Base-by-base conservation (phyloP, 2,797 vertebrate species). In the Kryptopterus vitreolus region DNA sequence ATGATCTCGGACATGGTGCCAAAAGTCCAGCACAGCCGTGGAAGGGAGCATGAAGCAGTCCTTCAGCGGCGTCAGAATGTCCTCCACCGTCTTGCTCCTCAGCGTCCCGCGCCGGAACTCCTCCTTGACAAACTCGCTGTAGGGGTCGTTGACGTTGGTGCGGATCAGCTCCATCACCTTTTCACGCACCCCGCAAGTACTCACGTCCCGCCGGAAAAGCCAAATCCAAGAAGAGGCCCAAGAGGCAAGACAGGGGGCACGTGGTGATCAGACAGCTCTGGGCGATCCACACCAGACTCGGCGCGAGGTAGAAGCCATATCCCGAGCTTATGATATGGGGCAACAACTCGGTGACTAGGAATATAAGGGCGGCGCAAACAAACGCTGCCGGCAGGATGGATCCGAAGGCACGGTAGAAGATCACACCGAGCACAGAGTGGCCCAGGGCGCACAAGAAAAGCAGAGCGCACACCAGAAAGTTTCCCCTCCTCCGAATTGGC, bases 1-100 rank as follows among this genome's bases (percentile, higher is more conserved):
- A 98, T 97, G 91, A 97, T 94, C 84, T 93, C 94, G 0, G 96
- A 96, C 95, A 98, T 94, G 87, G 95, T 96, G 87, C 90, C 89
- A 87, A n/a, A 98, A 98, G 88, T 98, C 96, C 85, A 98, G 92
- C 35, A 95, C 84, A 0, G 92, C 90, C 0, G 91, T 90, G 80
- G 94, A 91, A 43, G 95, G 93, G 77, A 98, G 92, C 96, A 98
- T 96, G 91, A 96, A 97, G 85, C 96, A 97, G 81, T 97, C 95
- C 74, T 95, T 94, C 82, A 97, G 90, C 0, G 95, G 95, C 0
- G 96, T 98, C 82, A 98, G 90, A 81, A 98, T 95, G 84, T 98
- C 96, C 89, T 96, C 95, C 85, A 97, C 96, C 0, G 96, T 96
- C 85, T 96, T 95, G 63, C 87, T 94, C 83, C 96, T 94, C 83